These are phyloP conservation scores for Cryptus viduatorius DNA, from an alignment of 2,888 invertebrate species.

Conservation along the genomic window DNA sequence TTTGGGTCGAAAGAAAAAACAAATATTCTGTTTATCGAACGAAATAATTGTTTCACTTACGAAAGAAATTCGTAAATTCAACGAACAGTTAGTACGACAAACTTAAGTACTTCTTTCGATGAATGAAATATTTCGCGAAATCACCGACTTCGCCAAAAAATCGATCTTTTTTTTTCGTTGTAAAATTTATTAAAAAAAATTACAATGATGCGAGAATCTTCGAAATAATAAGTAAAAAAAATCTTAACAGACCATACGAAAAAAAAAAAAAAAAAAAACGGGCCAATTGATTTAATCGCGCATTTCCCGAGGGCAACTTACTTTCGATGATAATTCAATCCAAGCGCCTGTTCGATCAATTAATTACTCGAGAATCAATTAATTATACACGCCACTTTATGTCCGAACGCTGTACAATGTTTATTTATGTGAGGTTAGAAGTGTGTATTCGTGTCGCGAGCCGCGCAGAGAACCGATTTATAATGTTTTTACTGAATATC, in stretches of 20 bases:
- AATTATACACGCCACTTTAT: background rate
- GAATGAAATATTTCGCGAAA: no score
- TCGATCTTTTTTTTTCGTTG: no score
- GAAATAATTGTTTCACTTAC: no score
- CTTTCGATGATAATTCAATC: background rate
- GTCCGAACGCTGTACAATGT: background rate
- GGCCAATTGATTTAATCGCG: background rate
- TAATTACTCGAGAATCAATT: slow-evolving; percentile 9
- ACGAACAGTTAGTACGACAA: no score
- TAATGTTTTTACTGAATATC: background rate
- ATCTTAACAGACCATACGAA: background rate
- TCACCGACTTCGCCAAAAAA: no score
- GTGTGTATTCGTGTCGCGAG: background rate
- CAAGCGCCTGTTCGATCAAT: slow-evolving; percentile 7
- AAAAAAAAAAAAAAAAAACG: background rate
- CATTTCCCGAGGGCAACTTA: background rate
- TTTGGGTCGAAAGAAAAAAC: no score
- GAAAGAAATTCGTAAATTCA: no score
- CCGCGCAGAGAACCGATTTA: slow-evolving; percentile 5
- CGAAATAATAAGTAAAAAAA: background rate
- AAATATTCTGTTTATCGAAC: no score
- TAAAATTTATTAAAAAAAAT: no score
- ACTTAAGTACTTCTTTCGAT: no score
- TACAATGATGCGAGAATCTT: no score
- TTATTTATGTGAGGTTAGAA: background rate